Conservation (phyloP, 2,888 invertebrate species). For the Aleiodes alternator region DNA sequence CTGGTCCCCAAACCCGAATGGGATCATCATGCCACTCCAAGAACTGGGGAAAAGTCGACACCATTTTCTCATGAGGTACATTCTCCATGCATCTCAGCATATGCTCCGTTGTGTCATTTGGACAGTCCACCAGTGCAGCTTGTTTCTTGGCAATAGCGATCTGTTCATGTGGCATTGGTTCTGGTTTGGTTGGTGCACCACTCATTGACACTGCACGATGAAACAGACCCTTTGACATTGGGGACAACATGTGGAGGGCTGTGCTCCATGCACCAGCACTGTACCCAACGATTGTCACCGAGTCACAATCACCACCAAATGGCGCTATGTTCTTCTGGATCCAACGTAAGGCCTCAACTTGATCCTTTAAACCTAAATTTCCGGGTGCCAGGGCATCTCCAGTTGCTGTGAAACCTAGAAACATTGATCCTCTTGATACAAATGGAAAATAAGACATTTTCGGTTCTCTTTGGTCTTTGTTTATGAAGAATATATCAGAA, state of each 20-base stretch:
- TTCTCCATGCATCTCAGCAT: conserved; percentile 80
- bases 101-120: conserved; percentile 75
- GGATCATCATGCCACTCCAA: conserved; percentile 78
- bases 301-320: conserved; percentile 82
- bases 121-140: conserved; percentile 79
- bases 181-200: conserved; percentile 79
- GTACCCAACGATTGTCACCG: conserved; percentile 81
- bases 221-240: conserved; percentile 82
- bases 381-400: conserved; percentile 81
- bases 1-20: conserved; percentile 78
- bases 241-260: conserved; percentile 76
- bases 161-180: conserved; percentile 77
- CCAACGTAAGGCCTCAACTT: conserved; percentile 81
- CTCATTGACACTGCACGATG: conserved; percentile 84
- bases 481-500: too few relatives aligned
- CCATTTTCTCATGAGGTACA: conserved; percentile 68
- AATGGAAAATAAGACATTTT: too few relatives aligned
- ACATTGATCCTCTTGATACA: background rate
- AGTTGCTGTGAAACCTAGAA: conserved; percentile 78
- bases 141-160: conserved; percentile 79
- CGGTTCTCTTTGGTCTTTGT: too few relatives aligned
- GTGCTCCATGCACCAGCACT: conserved; percentile 74
- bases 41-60: conserved; percentile 55
- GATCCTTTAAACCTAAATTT: conserved; percentile 83
- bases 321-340: conserved; percentile 80